phyloP scores from a whole-genome alignment of 2,113 vertebrate species.

The Paramisgurnus dabryanus region DNA sequence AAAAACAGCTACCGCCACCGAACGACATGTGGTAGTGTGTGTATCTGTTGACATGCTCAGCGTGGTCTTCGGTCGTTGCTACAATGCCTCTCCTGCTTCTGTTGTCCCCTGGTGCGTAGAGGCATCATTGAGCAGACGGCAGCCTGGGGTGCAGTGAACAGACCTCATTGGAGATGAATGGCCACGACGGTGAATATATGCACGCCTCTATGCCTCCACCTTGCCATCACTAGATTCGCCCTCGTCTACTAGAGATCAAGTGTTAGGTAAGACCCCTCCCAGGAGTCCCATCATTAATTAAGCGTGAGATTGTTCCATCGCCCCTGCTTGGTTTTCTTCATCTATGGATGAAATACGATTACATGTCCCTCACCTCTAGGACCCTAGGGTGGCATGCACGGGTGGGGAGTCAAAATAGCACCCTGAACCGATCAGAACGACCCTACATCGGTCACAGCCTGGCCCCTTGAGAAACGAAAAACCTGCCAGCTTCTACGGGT shows the following conservation, averaged over 20 bases:
- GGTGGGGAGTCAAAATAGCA: not conserved
- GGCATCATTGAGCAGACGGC: slow-evolving; percentile 20
- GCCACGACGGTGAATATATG: not conserved
- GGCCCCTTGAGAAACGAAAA: slow-evolving; percentile 52
- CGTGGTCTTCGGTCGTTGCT: not conserved
- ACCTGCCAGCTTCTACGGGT: slow-evolving; percentile 61
- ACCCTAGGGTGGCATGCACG: not conserved
- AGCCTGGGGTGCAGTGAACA: slow-evolving; percentile 4
- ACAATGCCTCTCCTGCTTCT: slow-evolving; percentile 7
- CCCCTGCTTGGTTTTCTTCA: slow-evolving; percentile 42
- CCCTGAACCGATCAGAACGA: slow-evolving; percentile 6
- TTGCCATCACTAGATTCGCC: not conserved
- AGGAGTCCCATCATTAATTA: slow-evolving; percentile 68
- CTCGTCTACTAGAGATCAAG: slow-evolving; percentile 13
- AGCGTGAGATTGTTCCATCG: slow-evolving; percentile 63
- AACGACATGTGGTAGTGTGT: not conserved
- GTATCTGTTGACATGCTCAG: not conserved
- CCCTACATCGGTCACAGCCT: slow-evolving; percentile 14
- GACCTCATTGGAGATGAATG: slow-evolving; percentile 7
- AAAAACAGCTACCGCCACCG: not conserved
- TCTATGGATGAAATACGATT: slow-evolving; percentile 1
- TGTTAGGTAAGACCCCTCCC: slow-evolving; percentile 49
- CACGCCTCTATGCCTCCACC: not conserved
- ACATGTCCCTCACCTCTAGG: not conserved
- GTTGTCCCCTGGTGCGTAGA: slow-evolving; percentile 7